Evolutionary conservation across 2,888 invertebrate genomes (phyloP).

Genomic region (Odontocerum albicorne): DNA sequence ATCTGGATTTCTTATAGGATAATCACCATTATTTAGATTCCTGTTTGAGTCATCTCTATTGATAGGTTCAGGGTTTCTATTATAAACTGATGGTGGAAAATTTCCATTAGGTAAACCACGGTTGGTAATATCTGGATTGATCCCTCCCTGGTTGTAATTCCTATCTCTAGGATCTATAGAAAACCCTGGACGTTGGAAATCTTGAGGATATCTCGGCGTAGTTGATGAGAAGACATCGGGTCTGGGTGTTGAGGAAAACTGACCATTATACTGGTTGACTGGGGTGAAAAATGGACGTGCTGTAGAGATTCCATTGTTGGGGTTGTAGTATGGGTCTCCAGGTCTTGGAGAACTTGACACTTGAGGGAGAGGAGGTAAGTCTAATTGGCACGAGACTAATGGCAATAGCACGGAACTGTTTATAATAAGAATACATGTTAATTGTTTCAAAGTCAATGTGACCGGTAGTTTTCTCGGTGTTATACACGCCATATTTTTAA

Average conservation of each 20-base stretch:
- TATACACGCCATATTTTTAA: constrained; percentile 47
- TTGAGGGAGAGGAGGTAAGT: constrained; percentile 55
- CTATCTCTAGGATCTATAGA: constrained; percentile 33
- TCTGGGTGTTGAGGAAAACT: constrained; percentile 46
- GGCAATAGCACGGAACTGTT: constrained; percentile 40
- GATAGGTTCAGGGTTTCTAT: constrained; percentile 14
- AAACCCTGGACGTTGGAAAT: constrained; percentile 15
- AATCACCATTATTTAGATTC: constrained; percentile 19
- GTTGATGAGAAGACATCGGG: constrained; percentile 34
- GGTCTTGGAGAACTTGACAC: constrained; percentile 45
- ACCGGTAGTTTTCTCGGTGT: constrained; percentile 42
- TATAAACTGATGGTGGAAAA: constrained; percentile 41
- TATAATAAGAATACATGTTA: constrained; percentile 41
- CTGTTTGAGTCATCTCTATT: constrained; percentile 41
- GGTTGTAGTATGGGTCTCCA: constrained; percentile 35
- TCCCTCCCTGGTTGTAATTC: constrained; percentile 38
- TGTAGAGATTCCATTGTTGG: constrained; percentile 40
- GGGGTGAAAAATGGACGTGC: constrained; percentile 17
- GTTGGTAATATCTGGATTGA: constrained; percentile 54
- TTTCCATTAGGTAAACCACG: constrained; percentile 52
- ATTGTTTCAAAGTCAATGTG: constrained; percentile 40
- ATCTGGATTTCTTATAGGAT: constrained; percentile 10
- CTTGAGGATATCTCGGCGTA: constrained; percentile 24
- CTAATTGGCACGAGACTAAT: constrained; percentile 47
- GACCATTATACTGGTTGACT: constrained; percentile 40